A percentile compares a stretch with the other conserved stretches of the same genome.
phyloP scores from a whole-genome alignment of 1,140 invertebrate genomes.

The Mylabris phalerata region DNA sequence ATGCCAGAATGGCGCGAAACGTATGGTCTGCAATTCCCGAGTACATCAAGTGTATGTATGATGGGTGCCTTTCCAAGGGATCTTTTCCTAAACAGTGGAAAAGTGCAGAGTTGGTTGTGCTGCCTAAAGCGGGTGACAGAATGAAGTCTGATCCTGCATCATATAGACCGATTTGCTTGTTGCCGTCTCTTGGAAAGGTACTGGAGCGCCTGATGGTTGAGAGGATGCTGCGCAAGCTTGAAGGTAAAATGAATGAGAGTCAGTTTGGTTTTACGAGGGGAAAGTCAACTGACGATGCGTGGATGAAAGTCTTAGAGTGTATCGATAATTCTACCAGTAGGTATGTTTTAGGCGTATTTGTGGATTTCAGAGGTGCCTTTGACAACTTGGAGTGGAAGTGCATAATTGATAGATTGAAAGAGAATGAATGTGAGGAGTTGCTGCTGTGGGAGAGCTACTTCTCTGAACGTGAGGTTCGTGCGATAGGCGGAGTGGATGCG shows the following conservation, averaged over 20 bases:
- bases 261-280: slow-evolving; percentile 35
- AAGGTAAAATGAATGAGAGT: not conserved
- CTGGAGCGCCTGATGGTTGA: slow-evolving; percentile 26
- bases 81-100: slow-evolving; percentile 22
- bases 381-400: slow-evolving; percentile 41
- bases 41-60: no score
- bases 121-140: slow-evolving; percentile 24
- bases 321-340: no score
- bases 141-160: slow-evolving; percentile 18
- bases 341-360: slow-evolving; percentile 34
- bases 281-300: slow-evolving; percentile 39
- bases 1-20: no score
- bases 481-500: not conserved
- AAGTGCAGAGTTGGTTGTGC: slow-evolving; percentile 18
- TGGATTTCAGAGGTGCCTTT: slow-evolving; percentile 44
- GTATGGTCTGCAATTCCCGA: no score
- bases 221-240: slow-evolving; percentile 6
- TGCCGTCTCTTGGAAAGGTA: slow-evolving; percentile 31
- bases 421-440: not conserved
- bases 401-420: slow-evolving; percentile 20
- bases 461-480: not conserved
- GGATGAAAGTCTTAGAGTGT: slow-evolving; percentile 17
- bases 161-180: slow-evolving; percentile 32
- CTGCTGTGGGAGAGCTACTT: not conserved
- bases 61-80: not conserved